A percentile compares a stretch with the other conserved stretches of the same genome.
These are phyloP conservation scores for Stenolophus ochropezus DNA, from an alignment of 2,888 invertebrate genomes.

Conservation along the genomic window DNA sequence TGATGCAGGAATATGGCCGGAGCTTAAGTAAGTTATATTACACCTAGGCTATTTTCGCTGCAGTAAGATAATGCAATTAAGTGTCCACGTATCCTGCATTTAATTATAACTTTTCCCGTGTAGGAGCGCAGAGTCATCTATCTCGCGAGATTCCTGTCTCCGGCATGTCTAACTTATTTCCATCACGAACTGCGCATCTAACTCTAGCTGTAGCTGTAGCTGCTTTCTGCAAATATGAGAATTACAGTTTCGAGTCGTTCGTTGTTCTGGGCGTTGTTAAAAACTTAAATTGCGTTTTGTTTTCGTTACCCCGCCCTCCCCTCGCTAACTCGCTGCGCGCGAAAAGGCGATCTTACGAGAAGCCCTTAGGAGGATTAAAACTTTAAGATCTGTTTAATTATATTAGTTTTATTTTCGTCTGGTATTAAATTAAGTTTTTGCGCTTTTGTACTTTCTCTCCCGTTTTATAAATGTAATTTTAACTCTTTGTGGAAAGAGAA, in stretches of 20 bases:
- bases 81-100: conserved; percentile 21
- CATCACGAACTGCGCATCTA: neutral
- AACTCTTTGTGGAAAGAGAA: conserved; percentile 52
- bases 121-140: conserved; percentile 2
- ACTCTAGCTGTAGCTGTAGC: neutral
- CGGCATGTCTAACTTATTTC: conserved; percentile 19
- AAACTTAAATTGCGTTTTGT: conserved; percentile 58
- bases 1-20: no score
- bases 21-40: neutral
- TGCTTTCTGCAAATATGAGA: conserved; percentile 35
- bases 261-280: conserved; percentile 38
- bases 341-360: conserved; percentile 24
- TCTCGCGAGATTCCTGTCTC: conserved; percentile 25
- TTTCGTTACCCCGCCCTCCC: conserved; percentile 22
- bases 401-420: conserved; percentile 54
- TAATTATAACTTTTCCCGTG: conserved; percentile 4
- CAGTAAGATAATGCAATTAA: neutral
- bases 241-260: conserved; percentile 31
- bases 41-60: neutral
- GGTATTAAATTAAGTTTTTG: conserved; percentile 58
- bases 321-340: conserved; percentile 14
- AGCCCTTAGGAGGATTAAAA: conserved; percentile 55
- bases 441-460: conserved; percentile 30
- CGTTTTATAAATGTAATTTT: conserved; percentile 58
- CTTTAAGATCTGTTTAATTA: conserved; percentile 58